Percentiles rank a stretch among this genome's conserved stretches.
phyloP scores from a whole-genome alignment of 2,888 invertebrate species.

The Smittia sp. region DNA sequence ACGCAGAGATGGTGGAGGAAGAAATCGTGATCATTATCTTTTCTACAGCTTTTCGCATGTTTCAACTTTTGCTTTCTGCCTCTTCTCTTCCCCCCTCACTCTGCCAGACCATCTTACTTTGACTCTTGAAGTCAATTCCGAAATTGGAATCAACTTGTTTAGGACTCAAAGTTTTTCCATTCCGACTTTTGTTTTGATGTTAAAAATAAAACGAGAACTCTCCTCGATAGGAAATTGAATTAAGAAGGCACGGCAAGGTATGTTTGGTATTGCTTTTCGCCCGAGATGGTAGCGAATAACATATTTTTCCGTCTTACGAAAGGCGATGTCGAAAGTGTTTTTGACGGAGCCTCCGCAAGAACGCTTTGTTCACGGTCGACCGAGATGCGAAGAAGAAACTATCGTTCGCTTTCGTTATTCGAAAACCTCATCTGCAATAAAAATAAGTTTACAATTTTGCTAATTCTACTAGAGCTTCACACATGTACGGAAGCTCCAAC shows the following conservation, averaged over 20 bases:
- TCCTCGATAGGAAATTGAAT: conserved; percentile 10
- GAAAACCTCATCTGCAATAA: conserved; percentile 26
- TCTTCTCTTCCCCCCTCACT: not conserved
- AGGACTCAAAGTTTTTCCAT: conserved; percentile 1
- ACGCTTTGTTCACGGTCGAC: too few species aligned
- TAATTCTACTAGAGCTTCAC: conserved; percentile 2
- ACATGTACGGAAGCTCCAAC: not conserved
- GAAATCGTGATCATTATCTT: conserved; percentile 32
- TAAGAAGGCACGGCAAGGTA: conserved; percentile 4
- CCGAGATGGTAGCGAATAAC: not conserved
- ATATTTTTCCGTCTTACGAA: not conserved
- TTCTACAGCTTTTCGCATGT: conserved; percentile 22
- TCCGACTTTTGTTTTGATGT: not conserved
- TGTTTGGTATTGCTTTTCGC: not conserved
- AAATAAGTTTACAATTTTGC: conserved; percentile 7
- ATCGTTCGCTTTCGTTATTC: not conserved
- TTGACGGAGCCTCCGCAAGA: too few species aligned
- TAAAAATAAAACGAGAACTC: not conserved
- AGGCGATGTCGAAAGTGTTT: too few species aligned
- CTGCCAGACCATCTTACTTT: not conserved
- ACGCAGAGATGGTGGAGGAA: not conserved
- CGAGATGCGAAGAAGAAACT: not conserved
- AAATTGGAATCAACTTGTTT: conserved; percentile 9
- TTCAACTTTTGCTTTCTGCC: not conserved
- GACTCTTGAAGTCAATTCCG: conserved; percentile 9